Percentiles rank a stretch among this genome's conserved stretches.
Evolutionary conservation across 2,797 vertebrate species (phyloP).

Genomic region (Phoeniculus purpureus): DNA sequence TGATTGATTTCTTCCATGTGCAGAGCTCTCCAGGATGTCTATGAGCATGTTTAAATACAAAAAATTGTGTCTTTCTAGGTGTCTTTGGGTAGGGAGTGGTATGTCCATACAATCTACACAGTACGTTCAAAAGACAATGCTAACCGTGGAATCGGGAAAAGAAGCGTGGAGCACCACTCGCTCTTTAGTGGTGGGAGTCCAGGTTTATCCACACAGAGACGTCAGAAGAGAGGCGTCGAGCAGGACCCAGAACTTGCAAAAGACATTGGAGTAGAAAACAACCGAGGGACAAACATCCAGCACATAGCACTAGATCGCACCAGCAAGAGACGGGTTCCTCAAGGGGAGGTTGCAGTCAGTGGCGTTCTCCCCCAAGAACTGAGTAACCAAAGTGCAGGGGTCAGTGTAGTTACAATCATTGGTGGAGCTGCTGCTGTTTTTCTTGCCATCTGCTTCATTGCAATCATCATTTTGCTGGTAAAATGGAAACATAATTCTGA

Average conservation of each 20-base stretch:
- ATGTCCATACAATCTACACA: slow-evolving; percentile 93
- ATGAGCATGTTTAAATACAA: neutral
- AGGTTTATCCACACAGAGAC: neutral
- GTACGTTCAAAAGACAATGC: slow-evolving; percentile 87
- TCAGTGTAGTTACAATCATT: slow-evolving; percentile 76
- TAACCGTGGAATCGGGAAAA: slow-evolving; percentile 87
- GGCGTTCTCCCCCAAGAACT: slow-evolving; percentile 80
- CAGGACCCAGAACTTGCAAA: slow-evolving; percentile 70
- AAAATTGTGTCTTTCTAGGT: slow-evolving; percentile 79
- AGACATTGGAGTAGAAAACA: slow-evolving; percentile 85
- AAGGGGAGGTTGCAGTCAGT: slow-evolving; percentile 67
- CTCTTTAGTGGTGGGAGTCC: slow-evolving; percentile 61
- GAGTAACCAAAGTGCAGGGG: slow-evolving; percentile 58
- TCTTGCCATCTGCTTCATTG: slow-evolving; percentile 79
- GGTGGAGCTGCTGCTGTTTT: slow-evolving; percentile 82
- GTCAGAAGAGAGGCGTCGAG: slow-evolving; percentile 76
- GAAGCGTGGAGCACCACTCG: slow-evolving; percentile 85
- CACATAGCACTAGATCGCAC: slow-evolving; percentile 86
- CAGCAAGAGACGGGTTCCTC: slow-evolving; percentile 62
- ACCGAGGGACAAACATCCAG: slow-evolving; percentile 93
- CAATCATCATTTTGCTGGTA: slow-evolving; percentile 73
- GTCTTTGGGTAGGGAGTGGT: slow-evolving; percentile 92
- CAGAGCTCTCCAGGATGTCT: neutral
- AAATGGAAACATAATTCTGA: slow-evolving; percentile 68
- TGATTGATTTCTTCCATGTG: neutral